Percentiles rank a stretch among this genome's conserved stretches.
Conservation (phyloP, 2,888 invertebrate species). For the Rotaria sp. region DNA sequence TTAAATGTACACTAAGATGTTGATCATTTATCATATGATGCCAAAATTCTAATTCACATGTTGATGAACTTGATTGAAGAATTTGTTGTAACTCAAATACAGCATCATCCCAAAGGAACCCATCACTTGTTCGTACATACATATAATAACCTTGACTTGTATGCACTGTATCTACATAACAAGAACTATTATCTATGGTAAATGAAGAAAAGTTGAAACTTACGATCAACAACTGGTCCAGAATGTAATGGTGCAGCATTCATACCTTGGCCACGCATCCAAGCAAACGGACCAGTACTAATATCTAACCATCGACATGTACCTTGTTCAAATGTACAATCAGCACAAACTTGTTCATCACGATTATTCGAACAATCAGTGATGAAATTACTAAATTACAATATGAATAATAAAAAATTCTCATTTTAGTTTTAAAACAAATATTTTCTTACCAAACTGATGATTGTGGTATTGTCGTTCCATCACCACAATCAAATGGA, state of each 20-base stretch:
- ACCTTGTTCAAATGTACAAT: conserved; percentile 42
- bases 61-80: conserved; percentile 32
- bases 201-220: not conserved
- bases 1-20: conserved; percentile 19
- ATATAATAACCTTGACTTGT: conserved; percentile 35
- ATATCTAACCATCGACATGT: conserved; percentile 34
- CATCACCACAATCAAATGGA: conserved; percentile 41
- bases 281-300: conserved; percentile 23
- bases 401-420: not conserved
- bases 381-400: conserved; percentile 37
- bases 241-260: not conserved
- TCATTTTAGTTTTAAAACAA: not conserved
- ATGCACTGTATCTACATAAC: not conserved
- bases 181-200: not conserved
- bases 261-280: conserved; percentile 30
- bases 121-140: not conserved
- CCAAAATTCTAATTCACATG: conserved; percentile 37
- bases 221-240: conserved; percentile 35
- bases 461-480: conserved; percentile 20
- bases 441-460: conserved; percentile 26
- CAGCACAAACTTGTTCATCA: conserved; percentile 41
- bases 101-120: not conserved
- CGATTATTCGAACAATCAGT: conserved; percentile 41
- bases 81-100: conserved; percentile 16
- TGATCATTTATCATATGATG: conserved; percentile 35